phyloP scores from a whole-genome alignment of 2,113 vertebrate genomes.

The Protobothrops flavoviridis region DNA sequence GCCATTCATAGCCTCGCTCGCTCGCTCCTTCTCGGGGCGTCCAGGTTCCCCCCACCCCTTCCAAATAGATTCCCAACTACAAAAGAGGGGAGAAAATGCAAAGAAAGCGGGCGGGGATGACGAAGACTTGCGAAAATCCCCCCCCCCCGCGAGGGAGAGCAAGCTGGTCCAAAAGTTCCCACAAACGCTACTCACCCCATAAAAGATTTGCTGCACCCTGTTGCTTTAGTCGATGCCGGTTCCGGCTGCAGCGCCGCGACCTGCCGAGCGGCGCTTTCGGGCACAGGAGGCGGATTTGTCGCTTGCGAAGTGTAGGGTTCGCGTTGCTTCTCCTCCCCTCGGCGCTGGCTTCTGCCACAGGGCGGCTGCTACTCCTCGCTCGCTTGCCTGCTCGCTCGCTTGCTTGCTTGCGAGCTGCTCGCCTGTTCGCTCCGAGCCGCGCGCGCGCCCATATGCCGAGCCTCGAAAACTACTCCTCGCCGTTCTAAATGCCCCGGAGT shows the following conservation, averaged over 20 bases:
- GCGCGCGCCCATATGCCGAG: neutral
- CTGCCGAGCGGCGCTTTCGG: neutral
- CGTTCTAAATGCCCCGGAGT: neutral
- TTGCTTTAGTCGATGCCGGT: neutral
- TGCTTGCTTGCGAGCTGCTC: neutral
- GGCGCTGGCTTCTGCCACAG: neutral
- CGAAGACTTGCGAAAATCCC: neutral
- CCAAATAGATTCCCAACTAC: neutral
- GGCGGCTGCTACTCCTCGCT: neutral
- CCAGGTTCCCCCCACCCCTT: fast-evolving
- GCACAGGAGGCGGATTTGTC: neutral
- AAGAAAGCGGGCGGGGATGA: neutral
- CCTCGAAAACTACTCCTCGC: neutral
- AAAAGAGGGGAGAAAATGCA: neutral
- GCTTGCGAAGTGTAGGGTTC: neutral
- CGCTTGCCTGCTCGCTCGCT: neutral
- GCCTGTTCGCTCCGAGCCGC: neutral
- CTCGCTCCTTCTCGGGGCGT: neutral
- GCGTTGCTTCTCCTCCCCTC: neutral
- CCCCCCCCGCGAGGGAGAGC: neutral
- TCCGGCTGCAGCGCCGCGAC: neutral
- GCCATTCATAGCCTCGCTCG: neutral
- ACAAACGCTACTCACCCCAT: neutral
- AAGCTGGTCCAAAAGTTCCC: neutral
- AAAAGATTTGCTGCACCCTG: neutral